Evolutionary conservation across 2,888 invertebrate genomes (phyloP), one percentile per base, ranked within the genome.

Genomic region (Agonum fuliginosum): DNA sequence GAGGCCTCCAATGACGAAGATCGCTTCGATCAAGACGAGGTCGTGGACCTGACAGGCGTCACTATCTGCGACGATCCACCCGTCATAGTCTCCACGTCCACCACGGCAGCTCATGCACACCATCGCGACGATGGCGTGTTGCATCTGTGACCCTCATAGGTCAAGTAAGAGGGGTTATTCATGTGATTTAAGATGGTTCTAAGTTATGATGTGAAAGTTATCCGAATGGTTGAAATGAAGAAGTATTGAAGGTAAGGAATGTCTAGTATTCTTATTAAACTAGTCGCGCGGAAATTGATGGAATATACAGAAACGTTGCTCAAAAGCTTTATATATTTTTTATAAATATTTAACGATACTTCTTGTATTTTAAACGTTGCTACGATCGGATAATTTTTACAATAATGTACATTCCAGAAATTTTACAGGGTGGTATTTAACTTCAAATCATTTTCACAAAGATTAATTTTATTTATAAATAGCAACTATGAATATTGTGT

Each of bases 11-110:
- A 86, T 81, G 84, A 85, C 20, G 89, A 89, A 76, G 85, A 86
- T 76, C 84, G 82, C 83, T 88, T 83, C 83, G 97, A 97, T 84
- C 94, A 95, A 83, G 97, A 97, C 85, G 97, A 97, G 87, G 94
- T 97, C 74, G 93, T 96, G 22, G 97, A 97, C 88, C 89, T 97
- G 70, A 97, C 96, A 3, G 93, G 92, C 0, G 90, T 91, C 1
- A 91, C 92, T 0, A 85, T 91, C 6, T 46, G 62, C 46, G 90
- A 91, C 51, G 91, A 91, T 46, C 86, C 81, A 19, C 81, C 69
- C 10, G 67, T 75, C 10, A 22, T 75, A 2, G 67, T 75, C 8
- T 75, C 75, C 48, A 75, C 75, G 14, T 75, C 75, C 12, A 73
- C 73, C 22, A 75, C 75, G 17, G 72, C 54, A 20, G 58, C 72